Base-by-base conservation (phyloP, 1,140 invertebrate species). In the Lepeophtheirus salmonis region DNA sequence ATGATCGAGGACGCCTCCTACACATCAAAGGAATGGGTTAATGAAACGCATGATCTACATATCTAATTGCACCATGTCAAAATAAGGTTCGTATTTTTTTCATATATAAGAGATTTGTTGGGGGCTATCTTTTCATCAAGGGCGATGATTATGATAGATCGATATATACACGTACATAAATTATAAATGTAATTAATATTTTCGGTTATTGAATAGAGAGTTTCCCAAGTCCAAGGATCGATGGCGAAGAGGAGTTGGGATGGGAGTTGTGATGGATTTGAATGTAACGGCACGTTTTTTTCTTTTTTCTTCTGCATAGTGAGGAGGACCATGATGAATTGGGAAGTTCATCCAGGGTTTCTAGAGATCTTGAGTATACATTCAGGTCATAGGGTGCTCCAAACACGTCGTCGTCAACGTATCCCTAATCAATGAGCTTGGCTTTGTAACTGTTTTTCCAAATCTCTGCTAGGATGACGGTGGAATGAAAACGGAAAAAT, bases 401-500 rank as follows among this genome's bases (percentile, higher is more conserved):
- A 84, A 68, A 86, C 74, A 64, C 84, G 80, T n/a, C 30, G 30
- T 41, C 30, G 30, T 41, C 30, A 52, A 52, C 50, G 20, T 16
- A 21, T 16, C 18, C 50, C 22, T 25, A 61, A 50, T 61, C 59
- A n/a, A 52, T 54, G 3, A 61, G 25, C 22, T 61, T 61, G 63
- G 85, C 83, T 76, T 90, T 91, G 78, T 96, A 97, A 69, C 87
- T 90, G 64, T 89, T 92, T 74, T 94, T 94, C 91, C 92, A 96
- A 62, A 97, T 92, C 73, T 96, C 91, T 64, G 90, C 90, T 63
- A 96, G 80, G 74, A 89, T 92, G 21, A 96, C 88, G 18, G 89
- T 87, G 25, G 89, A 94, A 74, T 96, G 91, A 81, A 96, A 97
- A 64, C 57, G 23, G 48, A 60, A 60, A 79, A 96, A 97, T 70